Base-by-base conservation (phyloP, 2,888 invertebrate genomes). In the Latrodectus elegans region DNA sequence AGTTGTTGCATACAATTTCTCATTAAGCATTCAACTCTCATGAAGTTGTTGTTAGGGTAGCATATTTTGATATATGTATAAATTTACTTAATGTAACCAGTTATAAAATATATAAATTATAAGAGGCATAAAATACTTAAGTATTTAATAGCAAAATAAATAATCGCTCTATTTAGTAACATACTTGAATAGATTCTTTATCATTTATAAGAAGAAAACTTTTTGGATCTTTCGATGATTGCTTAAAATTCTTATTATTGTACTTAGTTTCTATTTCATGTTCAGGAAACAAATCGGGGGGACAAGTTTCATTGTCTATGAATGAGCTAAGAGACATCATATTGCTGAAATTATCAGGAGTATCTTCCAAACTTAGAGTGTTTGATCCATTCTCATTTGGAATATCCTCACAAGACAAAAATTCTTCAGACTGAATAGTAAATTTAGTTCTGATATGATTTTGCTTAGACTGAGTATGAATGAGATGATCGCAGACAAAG, bases 191-290 rank as follows among this genome's bases (percentile, higher is more conserved):
- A 10, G 88, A 82, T 90, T 92, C 92, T 74, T 91, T 90, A 26
- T 92, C 92, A 90, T 92, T 91, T 52, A 92, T 90, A 22, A 92
- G 89, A 8, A 92, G 89, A 89, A 92, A 92, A 87, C 92, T 92
- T 53, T 90, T 87, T 70, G 79, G 38, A 4, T 83, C 67, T 73
- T 78, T 79, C 9, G 17, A 17, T 52, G 26, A 14, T 26, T 71
- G 78, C 60, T 83, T 74, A n/a, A 26, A 53, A 26, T 22, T 38
- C 9, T 71, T 83, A 38, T 51, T 55, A 22, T n/a, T 26, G 26
- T 80, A 80, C 38, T 87, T 79, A 12, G 64, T 15, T 15, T 77
- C 76, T 26, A 87, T 64, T 60, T 87, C 86, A 76, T 82, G 86
- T 9, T 87, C 81, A 12, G 74, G 83, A 53, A 88, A 88, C 71